Base-by-base conservation (phyloP, 2,797 vertebrate species). In the Erethizon dorsatum region DNA sequence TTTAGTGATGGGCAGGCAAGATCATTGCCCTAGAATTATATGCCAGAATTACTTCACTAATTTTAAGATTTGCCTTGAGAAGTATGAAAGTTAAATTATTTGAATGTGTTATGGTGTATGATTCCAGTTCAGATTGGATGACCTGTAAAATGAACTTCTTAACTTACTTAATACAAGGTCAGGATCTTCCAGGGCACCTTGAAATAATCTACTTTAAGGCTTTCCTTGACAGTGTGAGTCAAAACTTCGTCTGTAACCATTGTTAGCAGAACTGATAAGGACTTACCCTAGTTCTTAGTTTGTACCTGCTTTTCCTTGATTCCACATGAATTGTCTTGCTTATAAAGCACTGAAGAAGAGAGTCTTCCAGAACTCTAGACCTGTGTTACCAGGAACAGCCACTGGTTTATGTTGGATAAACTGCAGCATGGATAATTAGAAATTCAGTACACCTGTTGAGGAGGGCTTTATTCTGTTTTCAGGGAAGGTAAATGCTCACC, bases 181-280 rank as follows among this genome's bases (percentile, higher is more conserved):
- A 95, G 0, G 63, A 78, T 94, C 52, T 90, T 94, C 90, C 52
- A 91, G 52, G 91, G 33, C 24, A 87, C 90, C 82, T 84, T 90
- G 47, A 90, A 93, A 87, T 61, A 91, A 94, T 71, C 52, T 91
- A 28, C 59, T 88, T 41, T n/a, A 82, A 93, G 77, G 57, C 56
- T 95, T 96, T 92, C 61, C 45, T 91, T 96, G 69, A 31, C 67
- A 87, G 54, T 47, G 41, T 88, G 95, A 87, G 47, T 63, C 65
- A 84, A 41, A 91, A 94, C 82, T 82, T 79, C 65, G 57, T 90
- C 79, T 92, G 86, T 80, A 91, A 88, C 54, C 63, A 63, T n/a
- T 22, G 20, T 90, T 83, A 87, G 31, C 86, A 79, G 67, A 97
- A 82, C 75, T 73, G 61, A 18, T 92, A 63, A 47, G 28, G 52